Conservation (phyloP, 2,888 invertebrate genomes). For the Micoletzkya japonica region DNA sequence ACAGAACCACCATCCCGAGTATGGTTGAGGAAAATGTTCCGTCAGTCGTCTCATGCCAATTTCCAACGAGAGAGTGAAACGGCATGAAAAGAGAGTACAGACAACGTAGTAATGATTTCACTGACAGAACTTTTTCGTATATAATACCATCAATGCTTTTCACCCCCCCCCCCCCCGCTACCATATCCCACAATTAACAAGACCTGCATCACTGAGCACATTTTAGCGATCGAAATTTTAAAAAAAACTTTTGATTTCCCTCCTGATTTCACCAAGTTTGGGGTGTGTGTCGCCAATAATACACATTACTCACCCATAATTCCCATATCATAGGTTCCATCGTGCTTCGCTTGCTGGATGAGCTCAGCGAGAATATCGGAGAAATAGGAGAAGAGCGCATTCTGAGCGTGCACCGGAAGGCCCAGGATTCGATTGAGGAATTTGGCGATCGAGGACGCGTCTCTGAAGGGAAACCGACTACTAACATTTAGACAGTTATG, state of each 20-base stretch:
- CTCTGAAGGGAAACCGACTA: conserved; percentile 7
- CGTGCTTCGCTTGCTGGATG: conserved; percentile 86
- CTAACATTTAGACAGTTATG: background rate
- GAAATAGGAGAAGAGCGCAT: conserved; percentile 94
- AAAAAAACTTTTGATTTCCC: no score
- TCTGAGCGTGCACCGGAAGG: conserved; percentile 94
- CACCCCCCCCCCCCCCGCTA: background rate
- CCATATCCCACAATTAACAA: background rate
- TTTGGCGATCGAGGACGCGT: conserved; percentile 87
- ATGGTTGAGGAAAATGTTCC: background rate
- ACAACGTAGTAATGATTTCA: background rate
- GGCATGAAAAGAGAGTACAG: background rate
- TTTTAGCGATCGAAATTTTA: no score
- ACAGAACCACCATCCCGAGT: conserved; percentile 4
- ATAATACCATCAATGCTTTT: background rate
- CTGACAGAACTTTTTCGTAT: background rate
- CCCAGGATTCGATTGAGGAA: conserved; percentile 94
- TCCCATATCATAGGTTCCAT: conserved; percentile 92
- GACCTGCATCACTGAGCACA: background rate
- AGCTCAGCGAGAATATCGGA: conserved; percentile 90
- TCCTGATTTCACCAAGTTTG: no score
- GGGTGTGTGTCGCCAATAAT: background rate
- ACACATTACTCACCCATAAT: conserved; percentile 71
- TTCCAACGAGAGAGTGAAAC: background rate
- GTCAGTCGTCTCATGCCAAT: background rate